A percentile compares a stretch with the other conserved stretches of the same genome.
phyloP scores from a whole-genome alignment of 30 jellyfish, hydroid and myxozoan genomes.

The Turritopsis rubra region DNA sequence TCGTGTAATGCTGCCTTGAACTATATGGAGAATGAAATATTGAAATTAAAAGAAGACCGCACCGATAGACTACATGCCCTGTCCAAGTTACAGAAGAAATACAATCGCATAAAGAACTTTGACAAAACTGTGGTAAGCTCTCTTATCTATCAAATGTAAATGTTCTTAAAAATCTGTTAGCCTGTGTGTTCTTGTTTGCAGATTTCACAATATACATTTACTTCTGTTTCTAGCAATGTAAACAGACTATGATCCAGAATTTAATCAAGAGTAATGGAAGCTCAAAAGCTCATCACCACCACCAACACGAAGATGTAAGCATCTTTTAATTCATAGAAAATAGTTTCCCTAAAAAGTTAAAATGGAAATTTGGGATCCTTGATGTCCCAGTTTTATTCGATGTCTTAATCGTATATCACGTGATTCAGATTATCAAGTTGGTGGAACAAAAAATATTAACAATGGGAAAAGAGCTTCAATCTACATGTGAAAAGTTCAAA shows the following conservation, averaged over 20 bases:
- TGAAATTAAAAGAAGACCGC: background rate
- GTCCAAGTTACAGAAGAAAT: background rate
- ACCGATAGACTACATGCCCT: background rate
- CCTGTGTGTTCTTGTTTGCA: background rate
- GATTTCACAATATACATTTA: too few species aligned
- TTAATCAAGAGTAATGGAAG: conserved; percentile 1
- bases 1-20: background rate
- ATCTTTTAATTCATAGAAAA: background rate
- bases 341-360: too few species aligned
- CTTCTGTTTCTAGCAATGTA: background rate
- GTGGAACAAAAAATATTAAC: background rate
- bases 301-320: conserved; percentile 2
- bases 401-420: too few species aligned
- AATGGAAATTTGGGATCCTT: too few species aligned
- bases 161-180: background rate
- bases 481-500: background rate
- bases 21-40: background rate
- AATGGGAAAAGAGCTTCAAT: background rate
- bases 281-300: background rate
- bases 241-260: conserved; percentile 1
- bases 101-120: conserved; percentile 1
- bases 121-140: background rate
- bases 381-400: too few species aligned
- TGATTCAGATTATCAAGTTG: background rate
- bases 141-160: background rate